Evolutionary conservation across 2,113 vertebrate species (phyloP).

Genomic region (Rhadina sibilatrix): DNA sequence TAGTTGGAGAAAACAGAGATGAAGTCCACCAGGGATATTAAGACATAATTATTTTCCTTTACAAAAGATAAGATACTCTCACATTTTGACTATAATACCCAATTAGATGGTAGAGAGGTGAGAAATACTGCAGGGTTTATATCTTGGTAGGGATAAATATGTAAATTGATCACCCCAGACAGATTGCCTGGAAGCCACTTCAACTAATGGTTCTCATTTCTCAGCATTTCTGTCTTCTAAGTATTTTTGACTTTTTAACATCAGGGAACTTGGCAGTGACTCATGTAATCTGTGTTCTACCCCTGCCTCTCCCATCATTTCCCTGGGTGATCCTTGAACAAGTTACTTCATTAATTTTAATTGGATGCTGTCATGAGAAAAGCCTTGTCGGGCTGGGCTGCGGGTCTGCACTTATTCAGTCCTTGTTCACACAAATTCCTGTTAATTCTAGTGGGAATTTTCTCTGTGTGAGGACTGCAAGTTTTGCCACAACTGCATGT

Average conservation of each 20-base stretch:
- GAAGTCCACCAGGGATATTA: neutral
- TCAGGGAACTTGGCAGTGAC: neutral
- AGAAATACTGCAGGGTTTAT: neutral
- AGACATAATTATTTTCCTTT: neutral
- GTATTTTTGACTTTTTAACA: neutral
- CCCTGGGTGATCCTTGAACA: neutral
- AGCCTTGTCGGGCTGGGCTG: neutral
- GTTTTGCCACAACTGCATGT: neutral
- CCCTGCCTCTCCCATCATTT: neutral
- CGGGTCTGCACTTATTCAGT: neutral
- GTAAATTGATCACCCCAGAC: neutral
- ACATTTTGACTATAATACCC: neutral
- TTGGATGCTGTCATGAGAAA: constrained; percentile 14
- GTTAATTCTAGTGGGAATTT: neutral
- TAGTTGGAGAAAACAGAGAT: neutral
- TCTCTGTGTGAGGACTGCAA: neutral
- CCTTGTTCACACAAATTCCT: neutral
- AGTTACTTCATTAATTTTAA: constrained; percentile 48
- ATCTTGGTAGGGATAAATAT: neutral
- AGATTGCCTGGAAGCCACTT: neutral
- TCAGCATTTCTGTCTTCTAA: neutral
- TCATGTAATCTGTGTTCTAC: neutral
- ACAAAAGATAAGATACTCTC: neutral
- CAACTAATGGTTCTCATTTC: neutral
- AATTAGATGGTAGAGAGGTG: neutral